phyloP scores from a whole-genome alignment of 2,888 invertebrate genomes.

The Entomobrya proxima region DNA sequence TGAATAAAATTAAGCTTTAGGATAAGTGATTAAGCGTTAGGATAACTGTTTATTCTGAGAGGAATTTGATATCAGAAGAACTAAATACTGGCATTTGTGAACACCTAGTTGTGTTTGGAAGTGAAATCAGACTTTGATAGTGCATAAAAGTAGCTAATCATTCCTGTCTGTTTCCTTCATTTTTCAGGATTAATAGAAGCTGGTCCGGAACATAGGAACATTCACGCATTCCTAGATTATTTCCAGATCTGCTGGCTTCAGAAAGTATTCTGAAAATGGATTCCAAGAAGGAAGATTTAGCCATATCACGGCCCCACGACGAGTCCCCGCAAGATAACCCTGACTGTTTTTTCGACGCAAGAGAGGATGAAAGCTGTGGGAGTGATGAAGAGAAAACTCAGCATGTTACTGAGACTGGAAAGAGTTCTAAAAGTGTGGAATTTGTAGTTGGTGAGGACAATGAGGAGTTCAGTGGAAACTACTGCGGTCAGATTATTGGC shows the following conservation, averaged over 20 bases:
- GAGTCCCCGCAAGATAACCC: constrained; percentile 26
- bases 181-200: no score
- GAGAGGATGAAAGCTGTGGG: constrained; percentile 34
- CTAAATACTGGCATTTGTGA: no score
- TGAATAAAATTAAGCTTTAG: no score
- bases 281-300: not conserved
- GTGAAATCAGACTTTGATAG: no score
- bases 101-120: no score
- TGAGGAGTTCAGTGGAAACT: not conserved
- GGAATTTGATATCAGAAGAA: no score
- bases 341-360: constrained; percentile 53
- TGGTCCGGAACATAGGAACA: not conserved
- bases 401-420: not conserved
- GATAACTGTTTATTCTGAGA: no score
- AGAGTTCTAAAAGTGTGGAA: not conserved
- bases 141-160: no score
- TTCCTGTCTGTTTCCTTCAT: no score
- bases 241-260: no score
- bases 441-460: constrained; percentile 24
- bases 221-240: not conserved
- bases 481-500: not conserved
- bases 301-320: not conserved
- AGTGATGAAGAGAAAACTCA: constrained; percentile 12
- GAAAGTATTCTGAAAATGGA: not conserved
- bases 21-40: no score